Evolutionary conservation across 2,113 vertebrate species (phyloP), one percentile per base, ranked within the genome.

Genomic region (Hylia prasina): DNA sequence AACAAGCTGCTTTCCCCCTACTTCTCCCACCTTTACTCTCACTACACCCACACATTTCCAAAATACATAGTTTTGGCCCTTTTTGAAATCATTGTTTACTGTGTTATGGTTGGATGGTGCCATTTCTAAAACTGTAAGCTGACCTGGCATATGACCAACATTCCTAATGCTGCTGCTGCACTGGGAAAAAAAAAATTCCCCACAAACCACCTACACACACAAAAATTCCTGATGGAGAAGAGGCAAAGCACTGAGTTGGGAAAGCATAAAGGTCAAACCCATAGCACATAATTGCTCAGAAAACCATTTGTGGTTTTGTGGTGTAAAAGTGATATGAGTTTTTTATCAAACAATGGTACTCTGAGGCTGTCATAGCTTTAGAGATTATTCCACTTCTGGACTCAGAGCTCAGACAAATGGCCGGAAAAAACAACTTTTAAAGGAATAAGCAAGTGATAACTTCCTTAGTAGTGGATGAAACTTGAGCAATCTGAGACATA

Each of bases 221-320:
- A 93, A 48, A 82, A 77, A 77, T 42, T 82, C 78, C 54, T 42
- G 54, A 42, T 73, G 87, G 45, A 90, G 63, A 93, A 87, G n/a
- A 69, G 23, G 53, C 53, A 82, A 88, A 82, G 30, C 39, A 73
- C 27, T 0, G 4, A 86, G 35, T 8, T 64, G 60, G 60, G 60
- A 73, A 83, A 83, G 63, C 33, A 91, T 51, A 88, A 96, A 85
- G 54, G 44, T 88, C 75, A 95, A 73, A 73, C 40, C 54, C 50
- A n/a, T 9, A 81, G 71, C 20, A 73, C 9, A 9, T 72, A 93
- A 82, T 73, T 77, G 25, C 71, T 81, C 3, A 8, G 58, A 75
- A 94, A 95, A 86, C 47, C 21, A 63, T 66, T 80, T 92, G 79
- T 4, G 56, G 82, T 71, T 96, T 94, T 94, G 91, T 75, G 64